A percentile compares a stretch with the other conserved stretches of the same genome.
Conservation (phyloP, 2,113 vertebrate species). For the Anseranas semipalmata region DNA sequence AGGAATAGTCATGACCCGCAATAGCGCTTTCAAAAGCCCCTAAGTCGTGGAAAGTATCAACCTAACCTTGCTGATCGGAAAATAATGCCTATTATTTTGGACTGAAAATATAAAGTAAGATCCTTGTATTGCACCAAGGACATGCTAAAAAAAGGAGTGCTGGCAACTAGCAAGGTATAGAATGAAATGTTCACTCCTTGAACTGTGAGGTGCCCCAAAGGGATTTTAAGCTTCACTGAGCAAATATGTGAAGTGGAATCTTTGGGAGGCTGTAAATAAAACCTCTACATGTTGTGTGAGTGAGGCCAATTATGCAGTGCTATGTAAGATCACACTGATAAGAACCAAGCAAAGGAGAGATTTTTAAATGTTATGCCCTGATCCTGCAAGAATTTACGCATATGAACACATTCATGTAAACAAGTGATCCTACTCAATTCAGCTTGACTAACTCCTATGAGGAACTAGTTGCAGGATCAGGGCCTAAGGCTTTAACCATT, state of each 20-base stretch:
- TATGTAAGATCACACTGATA: slow-evolving; percentile 42
- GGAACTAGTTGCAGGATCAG: not conserved
- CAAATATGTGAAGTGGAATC: slow-evolving; percentile 51
- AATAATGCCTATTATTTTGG: slow-evolving; percentile 3
- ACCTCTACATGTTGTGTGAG: not conserved
- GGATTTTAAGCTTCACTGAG: slow-evolving; percentile 60
- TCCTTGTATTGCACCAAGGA: slow-evolving; percentile 32
- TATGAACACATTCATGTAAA: not conserved
- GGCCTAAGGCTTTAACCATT: slow-evolving; percentile 48
- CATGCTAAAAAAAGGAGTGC: not conserved
- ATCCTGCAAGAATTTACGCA: not conserved
- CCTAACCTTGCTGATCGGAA: slow-evolving; percentile 24
- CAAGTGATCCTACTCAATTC: not conserved
- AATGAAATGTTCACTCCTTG: slow-evolving; percentile 37
- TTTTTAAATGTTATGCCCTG: not conserved
- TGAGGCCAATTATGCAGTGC: not conserved
- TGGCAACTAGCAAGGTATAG: slow-evolving; percentile 21
- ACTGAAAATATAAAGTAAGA: slow-evolving; percentile 14
- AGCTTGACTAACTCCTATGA: not conserved
- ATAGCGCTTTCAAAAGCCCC: not conserved
- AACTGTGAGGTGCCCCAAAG: slow-evolving; percentile 48
- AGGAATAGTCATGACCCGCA: not conserved
- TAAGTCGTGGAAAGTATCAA: slow-evolving; percentile 24
- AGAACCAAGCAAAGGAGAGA: not conserved
- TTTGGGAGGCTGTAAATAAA: slow-evolving; percentile 33